These are phyloP conservation scores for Nomada goodeniana DNA, from an alignment of 2,888 invertebrate genomes.

Conservation along the genomic window DNA sequence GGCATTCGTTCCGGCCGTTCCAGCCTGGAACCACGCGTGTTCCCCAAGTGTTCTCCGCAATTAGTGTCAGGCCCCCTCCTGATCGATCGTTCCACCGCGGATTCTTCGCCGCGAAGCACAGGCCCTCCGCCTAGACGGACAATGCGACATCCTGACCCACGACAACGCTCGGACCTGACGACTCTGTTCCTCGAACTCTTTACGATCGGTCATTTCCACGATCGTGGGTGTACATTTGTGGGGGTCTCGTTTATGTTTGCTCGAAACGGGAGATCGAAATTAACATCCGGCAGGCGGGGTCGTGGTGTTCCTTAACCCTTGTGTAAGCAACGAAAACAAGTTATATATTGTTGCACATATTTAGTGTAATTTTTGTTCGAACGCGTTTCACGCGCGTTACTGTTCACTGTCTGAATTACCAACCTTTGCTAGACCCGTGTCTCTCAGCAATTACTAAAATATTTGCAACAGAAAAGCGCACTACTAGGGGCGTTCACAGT, in stretches of 20 bases:
- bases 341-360: too few relatives aligned
- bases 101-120: conserved; percentile 68
- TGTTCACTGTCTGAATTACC: too few relatives aligned
- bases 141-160: conserved; percentile 66
- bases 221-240: conserved; percentile 34
- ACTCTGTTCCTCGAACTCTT: conserved; percentile 71
- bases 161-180: conserved; percentile 69
- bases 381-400: too few relatives aligned
- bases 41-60: conserved; percentile 79
- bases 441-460: too few relatives aligned
- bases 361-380: too few relatives aligned
- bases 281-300: not conserved
- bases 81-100: conserved; percentile 78
- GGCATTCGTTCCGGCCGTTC: conserved; percentile 73
- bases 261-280: not conserved
- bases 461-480: too few relatives aligned
- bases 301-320: not conserved
- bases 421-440: too few relatives aligned
- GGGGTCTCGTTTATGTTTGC: not conserved
- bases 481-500: too few relatives aligned
- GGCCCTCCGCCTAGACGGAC: conserved; percentile 53
- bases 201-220: conserved; percentile 58
- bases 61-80: conserved; percentile 79
- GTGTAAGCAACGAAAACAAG: too few relatives aligned
- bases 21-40: conserved; percentile 73